A percentile compares a stretch with the other conserved stretches of the same genome.
Evolutionary conservation across 2,888 invertebrate species (phyloP).

Genomic region (Phytoseiulus persimilis): DNA sequence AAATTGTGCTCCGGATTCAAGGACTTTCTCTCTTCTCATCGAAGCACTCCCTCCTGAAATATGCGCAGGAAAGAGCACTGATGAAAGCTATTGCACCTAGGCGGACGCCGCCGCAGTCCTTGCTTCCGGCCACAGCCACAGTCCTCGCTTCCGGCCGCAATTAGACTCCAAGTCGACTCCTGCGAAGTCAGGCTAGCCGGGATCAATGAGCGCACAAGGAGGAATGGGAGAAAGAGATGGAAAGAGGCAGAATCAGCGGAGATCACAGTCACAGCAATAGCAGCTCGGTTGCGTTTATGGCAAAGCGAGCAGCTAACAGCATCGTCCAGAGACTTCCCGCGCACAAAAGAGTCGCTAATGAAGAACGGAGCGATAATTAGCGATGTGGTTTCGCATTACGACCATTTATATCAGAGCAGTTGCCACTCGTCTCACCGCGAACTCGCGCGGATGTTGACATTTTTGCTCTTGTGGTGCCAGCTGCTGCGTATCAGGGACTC

Average conservation of each 20-base stretch:
- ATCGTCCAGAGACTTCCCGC: neutral
- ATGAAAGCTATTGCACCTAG: no score
- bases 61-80: no score
- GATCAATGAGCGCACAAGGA: no score
- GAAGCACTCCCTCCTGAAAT: no score
- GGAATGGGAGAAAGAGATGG: neutral
- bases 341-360: neutral
- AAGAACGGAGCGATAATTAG: neutral
- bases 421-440: neutral
- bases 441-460: neutral
- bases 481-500: neutral
- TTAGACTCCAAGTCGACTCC: no score
- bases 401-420: neutral
- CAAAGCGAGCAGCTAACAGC: neutral
- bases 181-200: no score
- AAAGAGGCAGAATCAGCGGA: neutral
- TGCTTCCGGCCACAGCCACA: no score
- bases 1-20: no score
- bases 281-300: no score
- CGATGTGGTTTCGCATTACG: constrained; percentile 5
- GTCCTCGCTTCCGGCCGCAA: no score
- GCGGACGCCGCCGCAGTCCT: no score
- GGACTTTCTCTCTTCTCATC: no score
- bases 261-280: neutral
- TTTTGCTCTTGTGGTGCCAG: neutral